These are phyloP conservation scores for Ophiodon elongatus DNA, from an alignment of 2,113 vertebrate species.

Conservation along the genomic window DNA sequence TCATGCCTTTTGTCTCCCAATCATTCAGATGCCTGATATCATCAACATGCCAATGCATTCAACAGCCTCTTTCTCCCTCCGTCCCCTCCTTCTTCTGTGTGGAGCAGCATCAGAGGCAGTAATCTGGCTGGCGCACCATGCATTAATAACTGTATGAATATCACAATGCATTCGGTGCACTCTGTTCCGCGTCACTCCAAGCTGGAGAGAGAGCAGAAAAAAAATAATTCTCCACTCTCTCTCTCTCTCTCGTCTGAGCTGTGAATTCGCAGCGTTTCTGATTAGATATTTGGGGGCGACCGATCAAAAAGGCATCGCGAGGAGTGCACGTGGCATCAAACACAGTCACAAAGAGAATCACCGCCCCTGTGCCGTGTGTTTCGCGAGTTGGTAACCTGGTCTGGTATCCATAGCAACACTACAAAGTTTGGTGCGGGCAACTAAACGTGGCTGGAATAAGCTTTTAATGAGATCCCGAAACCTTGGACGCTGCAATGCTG, in stretches of 20 bases:
- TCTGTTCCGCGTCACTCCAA: slow-evolving; percentile 43
- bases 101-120: slow-evolving; percentile 63
- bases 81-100: slow-evolving; percentile 47
- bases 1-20: slow-evolving; percentile 57
- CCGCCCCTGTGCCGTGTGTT: slow-evolving; percentile 43
- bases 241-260: neutral
- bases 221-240: too few relatives aligned
- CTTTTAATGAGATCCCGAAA: slow-evolving; percentile 75
- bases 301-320: slow-evolving; percentile 54
- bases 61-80: slow-evolving; percentile 19
- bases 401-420: slow-evolving; percentile 78
- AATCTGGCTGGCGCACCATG: slow-evolving; percentile 67
- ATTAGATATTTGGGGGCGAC: slow-evolving; percentile 39
- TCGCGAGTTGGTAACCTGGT: slow-evolving; percentile 67
- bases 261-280: slow-evolving; percentile 40
- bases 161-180: slow-evolving; percentile 61
- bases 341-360: slow-evolving; percentile 53
- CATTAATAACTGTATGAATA: slow-evolving; percentile 79
- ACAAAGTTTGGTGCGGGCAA: slow-evolving; percentile 62
- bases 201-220: neutral
- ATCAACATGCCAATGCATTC: slow-evolving; percentile 62
- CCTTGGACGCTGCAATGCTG: slow-evolving; percentile 55
- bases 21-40: slow-evolving; percentile 52
- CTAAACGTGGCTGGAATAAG: slow-evolving; percentile 64
- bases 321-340: slow-evolving; percentile 26